A percentile compares a stretch with the other conserved stretches of the same genome.
Conservation (phyloP, 2,113 vertebrate genomes). For the Dicaeum eximium region DNA sequence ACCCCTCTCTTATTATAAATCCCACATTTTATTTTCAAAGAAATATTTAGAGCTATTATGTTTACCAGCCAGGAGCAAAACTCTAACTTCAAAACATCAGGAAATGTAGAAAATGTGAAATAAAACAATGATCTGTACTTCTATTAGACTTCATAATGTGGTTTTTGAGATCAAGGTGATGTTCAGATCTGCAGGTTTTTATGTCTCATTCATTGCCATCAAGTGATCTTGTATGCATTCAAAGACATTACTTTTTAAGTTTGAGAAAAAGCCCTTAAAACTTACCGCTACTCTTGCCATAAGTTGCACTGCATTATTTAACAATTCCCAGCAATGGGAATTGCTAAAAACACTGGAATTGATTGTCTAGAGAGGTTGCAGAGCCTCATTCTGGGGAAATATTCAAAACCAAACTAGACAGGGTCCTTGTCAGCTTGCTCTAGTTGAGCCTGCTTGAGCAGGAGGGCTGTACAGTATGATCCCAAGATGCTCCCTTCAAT, state of each 20-base stretch:
- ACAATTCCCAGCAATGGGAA: background rate
- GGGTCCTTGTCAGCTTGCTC: background rate
- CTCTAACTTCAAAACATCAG: background rate
- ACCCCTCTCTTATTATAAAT: background rate
- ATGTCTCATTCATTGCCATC: background rate
- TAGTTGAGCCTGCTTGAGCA: background rate
- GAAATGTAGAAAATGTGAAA: background rate
- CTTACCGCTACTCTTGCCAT: background rate
- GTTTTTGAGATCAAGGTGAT: background rate
- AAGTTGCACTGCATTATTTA: background rate
- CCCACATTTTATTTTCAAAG: background rate
- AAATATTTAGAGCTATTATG: background rate
- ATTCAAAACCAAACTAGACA: background rate
- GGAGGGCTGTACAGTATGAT: background rate
- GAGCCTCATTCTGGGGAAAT: background rate
- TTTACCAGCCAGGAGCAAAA: background rate
- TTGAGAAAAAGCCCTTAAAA: background rate
- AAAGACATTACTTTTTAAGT: background rate
- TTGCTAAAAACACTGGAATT: background rate
- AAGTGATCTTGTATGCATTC: background rate
- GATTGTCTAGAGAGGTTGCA: background rate
- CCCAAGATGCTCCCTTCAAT: background rate
- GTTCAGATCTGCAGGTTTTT: background rate
- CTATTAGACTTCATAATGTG: background rate
- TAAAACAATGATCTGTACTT: background rate